Evolutionary conservation across 2,888 invertebrate species (phyloP).

Genomic region (Amphipyra berbera): DNA sequence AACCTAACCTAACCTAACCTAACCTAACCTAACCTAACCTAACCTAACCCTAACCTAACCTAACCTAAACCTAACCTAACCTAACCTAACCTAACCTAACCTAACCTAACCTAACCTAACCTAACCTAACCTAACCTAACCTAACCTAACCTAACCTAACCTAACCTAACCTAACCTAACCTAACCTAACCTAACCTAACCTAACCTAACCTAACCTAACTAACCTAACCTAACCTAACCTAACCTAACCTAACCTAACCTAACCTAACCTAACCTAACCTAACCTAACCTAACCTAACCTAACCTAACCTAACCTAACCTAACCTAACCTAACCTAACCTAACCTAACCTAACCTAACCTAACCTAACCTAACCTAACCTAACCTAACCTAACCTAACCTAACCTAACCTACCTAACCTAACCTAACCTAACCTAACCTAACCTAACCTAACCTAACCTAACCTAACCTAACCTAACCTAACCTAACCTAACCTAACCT

Average conservation of each 20-base stretch:
- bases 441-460: too few species aligned
- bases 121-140: slow-evolving; percentile 37
- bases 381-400: too few species aligned
- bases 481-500: too few species aligned
- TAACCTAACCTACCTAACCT: too few species aligned
- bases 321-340: too few species aligned
- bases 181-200: slow-evolving; percentile 29
- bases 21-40: slow-evolving; percentile 22
- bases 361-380: too few species aligned
- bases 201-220: slow-evolving; percentile 42
- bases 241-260: slow-evolving; percentile 51
- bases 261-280: too few species aligned
- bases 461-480: too few species aligned
- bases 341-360: too few species aligned
- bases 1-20: slow-evolving; percentile 25
- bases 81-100: slow-evolving; percentile 17
- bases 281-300: too few species aligned
- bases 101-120: slow-evolving; percentile 19
- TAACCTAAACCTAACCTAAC: slow-evolving; percentile 21
- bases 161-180: slow-evolving; percentile 47
- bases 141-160: slow-evolving; percentile 44
- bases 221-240: slow-evolving; percentile 52
- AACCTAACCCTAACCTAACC: slow-evolving; percentile 7
- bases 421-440: too few species aligned
- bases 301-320: too few species aligned